Percentiles rank a stretch among this genome's conserved stretches.
Evolutionary conservation across 92 coral and sea anemone genomes (phyloP).

Genomic region (Paramuricea clavata): DNA sequence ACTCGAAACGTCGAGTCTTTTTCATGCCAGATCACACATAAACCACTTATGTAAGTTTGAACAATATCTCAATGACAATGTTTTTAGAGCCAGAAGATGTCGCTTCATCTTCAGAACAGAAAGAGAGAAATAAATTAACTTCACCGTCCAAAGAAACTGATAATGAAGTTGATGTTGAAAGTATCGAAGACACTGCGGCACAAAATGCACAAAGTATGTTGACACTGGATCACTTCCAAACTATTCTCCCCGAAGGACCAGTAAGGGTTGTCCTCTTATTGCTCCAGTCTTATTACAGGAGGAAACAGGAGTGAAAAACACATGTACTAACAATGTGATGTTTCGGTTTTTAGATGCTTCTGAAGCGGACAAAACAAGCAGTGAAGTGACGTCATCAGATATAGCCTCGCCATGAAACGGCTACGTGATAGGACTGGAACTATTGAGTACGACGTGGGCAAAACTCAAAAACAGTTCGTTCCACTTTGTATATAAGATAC

Average conservation of each 20-base stretch:
- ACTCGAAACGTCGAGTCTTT: no score
- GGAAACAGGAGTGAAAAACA: background rate
- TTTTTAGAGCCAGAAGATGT: background rate
- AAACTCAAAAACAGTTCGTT: no score
- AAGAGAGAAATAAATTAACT: background rate
- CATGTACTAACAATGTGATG: background rate
- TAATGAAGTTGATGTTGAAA: slow-evolving; percentile 93
- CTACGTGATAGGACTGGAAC: background rate
- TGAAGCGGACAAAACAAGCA: background rate
- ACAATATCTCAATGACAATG: background rate
- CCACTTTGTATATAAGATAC: no score
- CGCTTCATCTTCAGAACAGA: background rate
- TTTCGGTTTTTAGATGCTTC: background rate
- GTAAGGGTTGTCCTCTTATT: background rate
- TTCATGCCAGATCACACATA: no score
- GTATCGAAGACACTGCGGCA: slow-evolving; percentile 69
- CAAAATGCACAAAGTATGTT: slow-evolving; percentile 33
- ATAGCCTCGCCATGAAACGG: background rate
- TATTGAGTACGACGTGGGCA: no score
- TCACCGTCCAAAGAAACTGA: slow-evolving; percentile 71
- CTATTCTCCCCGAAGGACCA: background rate
- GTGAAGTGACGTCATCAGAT: slow-evolving; percentile 24
- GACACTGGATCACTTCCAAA: background rate
- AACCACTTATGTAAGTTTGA: no score
- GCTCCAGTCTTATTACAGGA: background rate